Evolutionary conservation across 37 sponge, comb jelly and placozoan genomes (phyloP), one percentile per base, ranked within the genome.

Genomic region (Spongilla lacustris): DNA sequence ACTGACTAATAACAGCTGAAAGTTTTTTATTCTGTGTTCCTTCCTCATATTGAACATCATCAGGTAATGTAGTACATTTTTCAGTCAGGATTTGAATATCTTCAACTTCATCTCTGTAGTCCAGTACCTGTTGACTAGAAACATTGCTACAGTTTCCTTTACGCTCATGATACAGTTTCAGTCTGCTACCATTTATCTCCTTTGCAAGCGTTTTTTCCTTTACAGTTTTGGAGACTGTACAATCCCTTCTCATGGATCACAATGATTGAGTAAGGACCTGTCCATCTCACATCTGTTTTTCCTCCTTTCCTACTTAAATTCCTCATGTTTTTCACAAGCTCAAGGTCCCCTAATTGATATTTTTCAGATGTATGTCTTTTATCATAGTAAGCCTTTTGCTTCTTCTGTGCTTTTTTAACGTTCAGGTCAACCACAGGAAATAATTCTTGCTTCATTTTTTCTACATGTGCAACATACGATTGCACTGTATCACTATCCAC

Each of bases 311-410:
- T 30, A 58, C 68, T 67, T 0, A 67, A 2, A 30, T 75, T 77
- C 27, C 46, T 36, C 69, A 68, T 69, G 31, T 75, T 81, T 8
- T 75, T 31, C 9, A 75, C 3, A 26, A 36, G 67, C 24, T 75
- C 77, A 13, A 21, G 33, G n/a, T 75, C 76, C 19, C 88, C 87
- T n/a, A 86, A 66, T 46, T 72, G 27, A 22, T 34, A 75, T 38
- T 27, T 34, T 31, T 41, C 46, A 25, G 29, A 68, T 48, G 36
- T 21, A 67, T 75, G 69, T 69, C 80, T 87, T 35, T 50, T 36
- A 81, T 87, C 88, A 87, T 81, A 87, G 3, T 75, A 69, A 46
- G 50, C 35, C 76, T 87, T 87, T 71, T 87, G 88, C 37, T 66
- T 81, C 23, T 19, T 25, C 32, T 87, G 88, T 75, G 81, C 82